phyloP scores from a whole-genome alignment of 2,113 vertebrate genomes.

The Zeus faber region DNA sequence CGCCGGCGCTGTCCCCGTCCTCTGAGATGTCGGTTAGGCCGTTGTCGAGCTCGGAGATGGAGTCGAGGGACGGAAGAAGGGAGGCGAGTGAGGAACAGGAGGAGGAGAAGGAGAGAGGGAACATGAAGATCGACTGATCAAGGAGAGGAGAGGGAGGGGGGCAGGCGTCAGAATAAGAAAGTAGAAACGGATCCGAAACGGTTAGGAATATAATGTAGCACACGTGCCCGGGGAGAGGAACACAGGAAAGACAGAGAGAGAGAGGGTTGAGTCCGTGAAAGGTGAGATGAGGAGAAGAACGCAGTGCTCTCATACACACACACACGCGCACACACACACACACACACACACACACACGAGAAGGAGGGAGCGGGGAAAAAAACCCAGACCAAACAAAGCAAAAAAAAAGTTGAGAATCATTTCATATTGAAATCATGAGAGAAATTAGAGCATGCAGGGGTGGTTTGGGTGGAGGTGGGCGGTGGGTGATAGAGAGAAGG shows the following conservation, averaged over 20 bases:
- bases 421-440: constrained; percentile 36
- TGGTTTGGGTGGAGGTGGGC: not conserved
- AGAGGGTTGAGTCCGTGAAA: not conserved
- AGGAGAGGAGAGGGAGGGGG: constrained; percentile 14
- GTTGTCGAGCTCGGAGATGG: constrained; percentile 84
- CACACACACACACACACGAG: constrained; percentile 16
- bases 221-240: constrained; percentile 1
- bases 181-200: not conserved
- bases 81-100: constrained; percentile 75
- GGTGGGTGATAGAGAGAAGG: constrained; percentile 22
- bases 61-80: constrained; percentile 72
- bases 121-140: constrained; percentile 76
- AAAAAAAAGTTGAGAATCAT: constrained; percentile 8
- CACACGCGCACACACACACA: not conserved
- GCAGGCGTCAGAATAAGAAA: not conserved
- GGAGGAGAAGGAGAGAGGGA: constrained; percentile 76
- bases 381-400: constrained; percentile 7
- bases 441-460: constrained; percentile 32
- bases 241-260: not conserved
- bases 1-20: constrained; percentile 68
- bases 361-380: constrained; percentile 7
- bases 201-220: not conserved
- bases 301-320: too few species aligned
- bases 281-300: constrained; percentile 6
- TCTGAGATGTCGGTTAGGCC: constrained; percentile 89